Percentiles rank a stretch among this genome's conserved stretches.
Conservation (phyloP, 2,113 vertebrate species). For the Lophura nycthemera region DNA sequence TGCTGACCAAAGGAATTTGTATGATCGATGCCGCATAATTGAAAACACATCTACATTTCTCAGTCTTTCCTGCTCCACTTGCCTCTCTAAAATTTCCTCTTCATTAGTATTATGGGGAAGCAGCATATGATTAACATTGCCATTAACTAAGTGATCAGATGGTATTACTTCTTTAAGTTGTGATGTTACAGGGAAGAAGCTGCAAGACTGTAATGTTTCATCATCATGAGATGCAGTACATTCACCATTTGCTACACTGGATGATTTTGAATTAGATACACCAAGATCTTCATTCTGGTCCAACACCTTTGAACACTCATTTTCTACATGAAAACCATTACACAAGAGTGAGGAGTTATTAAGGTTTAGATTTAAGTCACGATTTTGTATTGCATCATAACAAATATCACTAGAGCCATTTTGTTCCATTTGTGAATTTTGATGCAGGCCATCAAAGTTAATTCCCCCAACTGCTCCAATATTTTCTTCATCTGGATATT, state of each 20-base stretch:
- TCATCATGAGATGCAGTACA: conserved; percentile 64
- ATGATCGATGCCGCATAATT: conserved; percentile 78
- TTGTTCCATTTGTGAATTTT: conserved; percentile 77
- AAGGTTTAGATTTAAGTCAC: conserved; percentile 64
- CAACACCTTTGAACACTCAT: conserved; percentile 48
- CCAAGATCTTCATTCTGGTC: conserved; percentile 69
- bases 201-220: conserved; percentile 75
- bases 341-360: conserved; percentile 75
- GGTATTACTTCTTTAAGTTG: conserved; percentile 74
- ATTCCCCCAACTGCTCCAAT: conserved; percentile 90
- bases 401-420: conserved; percentile 85
- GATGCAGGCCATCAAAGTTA: conserved; percentile 66
- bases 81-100: conserved; percentile 77
- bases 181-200: conserved; percentile 77
- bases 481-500: conserved; percentile 82
- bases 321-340: conserved; percentile 83
- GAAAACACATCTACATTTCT: conserved; percentile 80
- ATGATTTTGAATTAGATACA: conserved; percentile 63
- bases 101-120: conserved; percentile 79
- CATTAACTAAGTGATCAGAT: conserved; percentile 83
- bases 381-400: conserved; percentile 70
- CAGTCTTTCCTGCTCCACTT: conserved; percentile 80
- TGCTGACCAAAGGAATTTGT: conserved; percentile 79
- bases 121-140: conserved; percentile 80
- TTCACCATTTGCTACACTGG: conserved; percentile 75